phyloP scores from a whole-genome alignment of 2,797 vertebrate species.

The Masticophis lateralis region DNA sequence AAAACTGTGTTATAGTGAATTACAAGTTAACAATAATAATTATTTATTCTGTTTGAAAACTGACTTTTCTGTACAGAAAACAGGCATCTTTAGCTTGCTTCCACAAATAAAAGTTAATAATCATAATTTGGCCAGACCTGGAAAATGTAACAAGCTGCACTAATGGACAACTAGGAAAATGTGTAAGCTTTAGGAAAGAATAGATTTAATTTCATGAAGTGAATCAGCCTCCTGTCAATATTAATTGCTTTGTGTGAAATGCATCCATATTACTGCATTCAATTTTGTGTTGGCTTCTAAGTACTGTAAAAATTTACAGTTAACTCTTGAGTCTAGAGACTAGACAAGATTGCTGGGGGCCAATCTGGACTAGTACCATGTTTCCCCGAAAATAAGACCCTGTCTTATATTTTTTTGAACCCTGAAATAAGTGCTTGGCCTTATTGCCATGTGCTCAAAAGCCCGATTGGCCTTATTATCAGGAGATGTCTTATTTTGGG shows the following conservation, averaged over 20 bases:
- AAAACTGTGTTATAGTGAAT: not conserved
- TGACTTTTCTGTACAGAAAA: not conserved
- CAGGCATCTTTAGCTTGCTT: not conserved
- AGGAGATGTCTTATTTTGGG: no score
- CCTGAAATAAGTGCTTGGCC: no score
- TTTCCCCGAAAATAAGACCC: no score
- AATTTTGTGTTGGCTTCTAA: not conserved
- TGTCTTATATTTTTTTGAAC: no score
- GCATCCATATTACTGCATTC: not conserved
- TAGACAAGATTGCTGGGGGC: conserved; percentile 4
- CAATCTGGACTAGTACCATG: not conserved
- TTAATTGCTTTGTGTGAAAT: not conserved
- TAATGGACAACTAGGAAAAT: no score
- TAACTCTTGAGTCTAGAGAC: not conserved
- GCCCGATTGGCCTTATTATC: no score
- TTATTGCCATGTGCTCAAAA: no score
- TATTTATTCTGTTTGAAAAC: not conserved
- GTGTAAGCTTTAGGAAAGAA: not conserved
- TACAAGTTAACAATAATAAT: not conserved
- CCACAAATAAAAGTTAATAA: not conserved
- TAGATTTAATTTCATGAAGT: not conserved
- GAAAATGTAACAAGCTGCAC: not conserved
- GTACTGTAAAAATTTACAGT: not conserved
- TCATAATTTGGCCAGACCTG: not conserved
- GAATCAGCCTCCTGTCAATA: not conserved